Conservation (phyloP, 2,113 vertebrate genomes). For the Oncorhynchus gorbuscha region DNA sequence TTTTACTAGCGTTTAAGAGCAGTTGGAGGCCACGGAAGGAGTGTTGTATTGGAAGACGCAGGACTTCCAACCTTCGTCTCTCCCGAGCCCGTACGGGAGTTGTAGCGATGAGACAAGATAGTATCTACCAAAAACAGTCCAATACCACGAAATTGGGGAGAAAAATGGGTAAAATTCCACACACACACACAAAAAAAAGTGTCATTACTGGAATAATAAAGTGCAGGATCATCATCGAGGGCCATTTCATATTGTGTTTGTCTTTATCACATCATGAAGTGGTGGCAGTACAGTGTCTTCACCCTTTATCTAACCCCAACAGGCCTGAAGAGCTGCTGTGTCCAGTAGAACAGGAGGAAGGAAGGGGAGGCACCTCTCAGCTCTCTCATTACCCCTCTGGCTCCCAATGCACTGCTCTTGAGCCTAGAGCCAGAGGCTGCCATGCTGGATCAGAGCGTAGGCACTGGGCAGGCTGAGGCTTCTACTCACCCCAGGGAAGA, state of each 20-base stretch:
- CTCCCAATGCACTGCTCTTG: background rate
- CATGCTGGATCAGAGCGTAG: conserved; percentile 49
- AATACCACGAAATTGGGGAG: too few relatives aligned
- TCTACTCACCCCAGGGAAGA: too few relatives aligned
- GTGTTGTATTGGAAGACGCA: too few relatives aligned
- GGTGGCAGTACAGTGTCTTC: background rate
- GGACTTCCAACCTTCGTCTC: too few relatives aligned
- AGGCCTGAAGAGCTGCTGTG: background rate
- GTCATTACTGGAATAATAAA: too few relatives aligned
- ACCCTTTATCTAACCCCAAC: background rate
- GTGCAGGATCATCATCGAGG: background rate
- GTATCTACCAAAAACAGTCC: too few relatives aligned
- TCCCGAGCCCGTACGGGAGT: too few relatives aligned
- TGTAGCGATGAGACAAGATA: too few relatives aligned
- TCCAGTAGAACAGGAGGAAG: background rate
- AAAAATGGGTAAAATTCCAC: too few relatives aligned
- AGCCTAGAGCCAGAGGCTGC: conserved; percentile 45
- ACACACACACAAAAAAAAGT: too few relatives aligned
- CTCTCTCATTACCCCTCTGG: background rate
- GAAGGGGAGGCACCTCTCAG: conserved; percentile 39
- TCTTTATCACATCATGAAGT: background rate
- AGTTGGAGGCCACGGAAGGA: too few relatives aligned
- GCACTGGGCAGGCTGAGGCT: conserved; percentile 33
- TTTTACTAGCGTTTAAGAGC: too few relatives aligned
- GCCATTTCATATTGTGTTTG: background rate